Base-by-base conservation (phyloP, 2,113 vertebrate genomes). In the Boleophthalmus pectinirostris region DNA sequence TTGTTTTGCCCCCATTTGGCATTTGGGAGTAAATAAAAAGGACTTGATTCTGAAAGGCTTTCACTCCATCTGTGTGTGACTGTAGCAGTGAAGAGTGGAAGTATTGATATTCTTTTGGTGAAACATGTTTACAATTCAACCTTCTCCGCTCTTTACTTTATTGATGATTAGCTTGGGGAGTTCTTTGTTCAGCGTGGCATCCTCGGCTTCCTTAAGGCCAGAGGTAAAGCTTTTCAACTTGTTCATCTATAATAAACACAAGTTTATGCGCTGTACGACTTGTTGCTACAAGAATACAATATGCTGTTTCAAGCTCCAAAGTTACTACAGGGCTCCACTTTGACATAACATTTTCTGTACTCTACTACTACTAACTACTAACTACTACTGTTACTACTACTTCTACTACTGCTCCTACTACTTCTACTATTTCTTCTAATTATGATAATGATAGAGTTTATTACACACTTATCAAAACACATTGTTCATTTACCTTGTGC, bases 41-140 rank as follows among this genome's bases (percentile, higher is more conserved):
- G 18, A 63, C 29, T 29, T 60, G 25, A 35, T 15, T 35, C 35
- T 35, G 14, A 24, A 35, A 63, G 7, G 60, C 24, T 35, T 63
- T 63, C 29, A 20, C 29, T 29, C 29, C 29, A 3, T 14, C 10
- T 58, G 56, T 25, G 56, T 49, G 47, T 16, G 58, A 61, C 15
- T 10, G 29, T 18, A 8, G 25, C 2, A 35, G 15, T 35, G 56
- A 24, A 13, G 24, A 61, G 61, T 64, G 33, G 61, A 64, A 64
- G 38, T 38, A 64, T 38, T 64, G 33, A 61, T 33, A 64, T 64
- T 24, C 57, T 60, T 61, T 61, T 61, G 61, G 8, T 64, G 61
- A 64, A 64, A 64, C 61, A 38, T 64, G 61, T 38, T 64, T 38
- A 64, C 61, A 38, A n/a, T 64, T 64, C 16, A 64, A 38, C 33